These are phyloP conservation scores for Vannuccia rotundouncinata DNA, from an alignment of 2,888 invertebrate species.

Conservation along the genomic window DNA sequence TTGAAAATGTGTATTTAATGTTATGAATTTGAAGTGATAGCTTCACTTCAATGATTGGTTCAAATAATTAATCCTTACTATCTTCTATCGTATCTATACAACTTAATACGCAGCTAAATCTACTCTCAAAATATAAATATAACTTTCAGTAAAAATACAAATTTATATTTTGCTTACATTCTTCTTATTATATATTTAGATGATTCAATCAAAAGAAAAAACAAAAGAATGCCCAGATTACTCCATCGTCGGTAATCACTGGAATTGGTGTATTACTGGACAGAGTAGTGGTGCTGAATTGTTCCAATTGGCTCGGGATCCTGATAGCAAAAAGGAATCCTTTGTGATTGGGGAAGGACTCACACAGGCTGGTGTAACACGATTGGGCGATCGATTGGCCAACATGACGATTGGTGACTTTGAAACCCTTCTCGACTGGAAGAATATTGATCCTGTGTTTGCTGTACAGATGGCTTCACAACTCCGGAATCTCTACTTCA, in stretches of 20 bases:
- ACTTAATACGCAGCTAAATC: no score
- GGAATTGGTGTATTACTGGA: background rate
- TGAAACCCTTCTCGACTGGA: conserved; percentile 43
- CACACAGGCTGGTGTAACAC: conserved; percentile 42
- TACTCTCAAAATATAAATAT: no score
- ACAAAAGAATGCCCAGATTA: background rate
- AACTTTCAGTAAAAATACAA: background rate
- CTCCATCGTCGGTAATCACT: no score
- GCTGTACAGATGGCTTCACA: conserved; percentile 42
- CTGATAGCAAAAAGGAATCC: background rate
- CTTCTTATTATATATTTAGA: background rate
- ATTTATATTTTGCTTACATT: background rate
- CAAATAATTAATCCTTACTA: no score
- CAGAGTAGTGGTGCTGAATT: conserved; percentile 7
- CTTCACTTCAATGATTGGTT: no score
- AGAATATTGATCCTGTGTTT: conserved; percentile 43
- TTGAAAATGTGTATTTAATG: no score
- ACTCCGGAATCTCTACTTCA: conserved; percentile 43
- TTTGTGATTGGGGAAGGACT: conserved; percentile 45
- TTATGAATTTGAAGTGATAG: no score
- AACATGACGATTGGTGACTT: conserved; percentile 46
- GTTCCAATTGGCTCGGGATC: background rate
- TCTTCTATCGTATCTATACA: no score
- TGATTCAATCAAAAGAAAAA: background rate
- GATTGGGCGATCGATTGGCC: conserved; percentile 44